Evolutionary conservation across 2,113 vertebrate species (phyloP), one percentile per base, ranked within the genome.

Genomic region (Albula glossodonta): DNA sequence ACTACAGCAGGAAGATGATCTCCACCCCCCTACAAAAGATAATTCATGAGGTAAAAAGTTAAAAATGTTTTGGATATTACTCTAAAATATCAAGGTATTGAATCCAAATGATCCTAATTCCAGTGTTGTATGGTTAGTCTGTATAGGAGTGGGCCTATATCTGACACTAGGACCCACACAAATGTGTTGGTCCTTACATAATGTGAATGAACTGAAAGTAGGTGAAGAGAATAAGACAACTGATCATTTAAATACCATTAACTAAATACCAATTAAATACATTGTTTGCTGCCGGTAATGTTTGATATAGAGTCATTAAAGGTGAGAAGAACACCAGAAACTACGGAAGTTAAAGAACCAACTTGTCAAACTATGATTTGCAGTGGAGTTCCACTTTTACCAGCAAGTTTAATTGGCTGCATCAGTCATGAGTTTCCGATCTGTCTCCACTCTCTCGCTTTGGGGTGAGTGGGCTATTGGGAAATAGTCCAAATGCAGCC

Each of bases 331-430:
- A 74, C 70, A 74, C 70, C n/a, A 31, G 22, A n/a, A 74, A 74
- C n/a, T 74, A 74, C 70, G 2, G 25, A n/a, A 74, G 70, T n/a
- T 74, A 74, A 66, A 74, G 70, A 74, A 74, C 22, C 22, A 74
- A 74, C 70, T 25, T 74, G 70, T 74, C 70, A 74, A 74, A 74
- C 17, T 25, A 74, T 74, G 70, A 74, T 74, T 31, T 74, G 70
- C 70, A 74, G 70, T 74, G n/a, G 53, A 41, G 70, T 74, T 74
- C 70, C 70, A 74, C 70, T 74, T 74, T 31, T 74, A 74, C 70
- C 70, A 74, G 70, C 22, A 74, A 74, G n/a, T 74, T 74, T 74
- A 74, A 74, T 74, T 74, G 70, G 70, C 70, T 74, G 70, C 70
- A 74, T 74, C 70, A 74, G 70, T 74, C 70, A 74, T 74, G 70